A percentile compares a stretch with the other conserved stretches of the same genome.
These are phyloP conservation scores for Brevimyrus niger DNA, from an alignment of 2,113 vertebrate species.

Conservation along the genomic window DNA sequence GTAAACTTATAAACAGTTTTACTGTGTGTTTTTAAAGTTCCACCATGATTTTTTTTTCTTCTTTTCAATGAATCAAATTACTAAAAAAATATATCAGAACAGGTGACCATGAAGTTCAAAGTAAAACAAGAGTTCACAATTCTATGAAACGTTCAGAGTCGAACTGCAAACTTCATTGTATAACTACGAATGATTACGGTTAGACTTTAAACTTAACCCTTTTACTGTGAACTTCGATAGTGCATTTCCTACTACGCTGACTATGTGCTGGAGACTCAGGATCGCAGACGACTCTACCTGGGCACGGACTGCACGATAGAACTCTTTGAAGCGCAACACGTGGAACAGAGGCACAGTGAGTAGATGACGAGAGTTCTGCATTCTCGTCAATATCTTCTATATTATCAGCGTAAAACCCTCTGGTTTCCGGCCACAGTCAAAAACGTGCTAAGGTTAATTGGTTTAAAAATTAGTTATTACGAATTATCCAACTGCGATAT, in stretches of 20 bases:
- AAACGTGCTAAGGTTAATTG: background rate
- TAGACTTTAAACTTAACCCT: too few species aligned
- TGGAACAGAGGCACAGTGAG: background rate
- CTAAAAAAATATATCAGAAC: background rate
- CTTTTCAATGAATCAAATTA: too few species aligned
- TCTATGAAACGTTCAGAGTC: background rate
- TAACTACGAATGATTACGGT: background rate
- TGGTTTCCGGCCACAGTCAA: background rate
- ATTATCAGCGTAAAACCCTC: background rate
- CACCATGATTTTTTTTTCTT: background rate
- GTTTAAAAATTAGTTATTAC: too few species aligned
- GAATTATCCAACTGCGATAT: too few species aligned
- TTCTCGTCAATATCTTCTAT: background rate
- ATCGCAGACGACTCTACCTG: background rate
- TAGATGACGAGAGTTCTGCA: background rate
- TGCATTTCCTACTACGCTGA: background rate
- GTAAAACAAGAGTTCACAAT: background rate
- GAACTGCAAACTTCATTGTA: background rate
- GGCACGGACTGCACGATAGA: background rate
- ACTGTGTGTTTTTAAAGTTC: background rate
- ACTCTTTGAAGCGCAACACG: background rate
- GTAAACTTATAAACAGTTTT: background rate
- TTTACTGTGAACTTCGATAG: background rate
- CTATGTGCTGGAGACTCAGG: background rate
- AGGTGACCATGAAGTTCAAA: background rate